Evolutionary conservation across 2,797 vertebrate species (phyloP).

Genomic region (Tragelaphus eurycerus): DNA sequence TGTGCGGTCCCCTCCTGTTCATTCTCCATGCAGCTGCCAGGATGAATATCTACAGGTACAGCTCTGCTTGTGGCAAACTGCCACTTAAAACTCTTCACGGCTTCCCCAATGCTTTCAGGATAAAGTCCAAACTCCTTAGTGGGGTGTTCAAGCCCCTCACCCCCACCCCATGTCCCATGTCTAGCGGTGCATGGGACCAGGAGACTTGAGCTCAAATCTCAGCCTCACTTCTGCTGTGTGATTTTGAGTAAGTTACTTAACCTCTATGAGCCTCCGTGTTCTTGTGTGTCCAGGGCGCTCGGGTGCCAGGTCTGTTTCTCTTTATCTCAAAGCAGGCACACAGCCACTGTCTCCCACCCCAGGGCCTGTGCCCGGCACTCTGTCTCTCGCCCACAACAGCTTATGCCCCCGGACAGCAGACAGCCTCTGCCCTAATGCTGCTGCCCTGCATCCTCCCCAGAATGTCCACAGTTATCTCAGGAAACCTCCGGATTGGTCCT

Average conservation of each 20-base stretch:
- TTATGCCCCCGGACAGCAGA: neutral
- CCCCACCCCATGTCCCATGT: neutral
- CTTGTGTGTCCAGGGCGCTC: neutral
- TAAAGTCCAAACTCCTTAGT: slow-evolving; percentile 33
- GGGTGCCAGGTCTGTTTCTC: neutral
- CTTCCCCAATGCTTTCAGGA: neutral
- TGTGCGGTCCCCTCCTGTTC: fast-evolving
- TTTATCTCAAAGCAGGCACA: neutral
- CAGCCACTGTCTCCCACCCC: neutral
- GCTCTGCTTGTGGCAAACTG: neutral
- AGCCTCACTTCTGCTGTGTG: neutral
- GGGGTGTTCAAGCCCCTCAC: neutral
- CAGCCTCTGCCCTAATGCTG: neutral
- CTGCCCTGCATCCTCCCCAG: neutral
- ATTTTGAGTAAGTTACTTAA: slow-evolving; percentile 1
- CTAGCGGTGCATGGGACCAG: neutral
- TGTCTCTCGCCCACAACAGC: neutral
- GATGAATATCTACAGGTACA: no score
- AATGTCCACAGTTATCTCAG: neutral
- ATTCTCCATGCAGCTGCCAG: neutral
- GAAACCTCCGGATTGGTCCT: neutral
- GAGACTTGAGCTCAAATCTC: neutral
- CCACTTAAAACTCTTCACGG: neutral
- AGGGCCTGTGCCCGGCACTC: neutral
- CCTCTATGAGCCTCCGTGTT: neutral